These are phyloP conservation scores for Alectura lathami DNA, from an alignment of 2,113 vertebrate genomes.

Conservation along the genomic window DNA sequence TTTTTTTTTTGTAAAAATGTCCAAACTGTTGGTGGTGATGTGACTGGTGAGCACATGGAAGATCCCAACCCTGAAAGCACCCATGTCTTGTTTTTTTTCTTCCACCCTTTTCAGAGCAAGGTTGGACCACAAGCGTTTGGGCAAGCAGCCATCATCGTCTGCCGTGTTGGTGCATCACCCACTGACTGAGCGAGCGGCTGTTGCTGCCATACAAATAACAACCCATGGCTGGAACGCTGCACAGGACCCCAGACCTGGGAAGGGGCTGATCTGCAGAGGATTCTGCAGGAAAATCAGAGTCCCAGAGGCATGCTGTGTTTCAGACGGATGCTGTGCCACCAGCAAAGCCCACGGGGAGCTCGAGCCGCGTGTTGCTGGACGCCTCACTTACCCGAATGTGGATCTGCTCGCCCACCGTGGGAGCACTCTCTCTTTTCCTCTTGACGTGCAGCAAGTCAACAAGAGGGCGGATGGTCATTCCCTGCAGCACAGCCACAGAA, in stretches of 20 bases:
- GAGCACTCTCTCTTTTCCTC: slow-evolving; percentile 79
- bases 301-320: background rate
- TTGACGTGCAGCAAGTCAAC: slow-evolving; percentile 85
- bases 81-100: background rate
- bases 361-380: rapidly evolving
- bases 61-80: background rate
- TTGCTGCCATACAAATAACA: background rate
- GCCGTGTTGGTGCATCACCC: background rate
- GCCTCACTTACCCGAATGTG: slow-evolving; percentile 79
- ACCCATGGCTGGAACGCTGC: background rate
- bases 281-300: background rate
- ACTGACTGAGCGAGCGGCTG: rapidly evolving
- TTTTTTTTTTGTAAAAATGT: background rate
- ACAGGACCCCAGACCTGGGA: background rate
- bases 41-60: background rate
- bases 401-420: slow-evolving; percentile 83
- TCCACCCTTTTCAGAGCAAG: background rate
- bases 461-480: slow-evolving; percentile 84
- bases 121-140: background rate
- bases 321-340: background rate
- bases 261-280: background rate
- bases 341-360: background rate
- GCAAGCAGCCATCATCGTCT: background rate
- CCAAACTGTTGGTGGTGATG: background rate
- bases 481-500: slow-evolving; percentile 60